phyloP scores from a whole-genome alignment of 2,113 vertebrate species.

The Donacobius atricapilla region DNA sequence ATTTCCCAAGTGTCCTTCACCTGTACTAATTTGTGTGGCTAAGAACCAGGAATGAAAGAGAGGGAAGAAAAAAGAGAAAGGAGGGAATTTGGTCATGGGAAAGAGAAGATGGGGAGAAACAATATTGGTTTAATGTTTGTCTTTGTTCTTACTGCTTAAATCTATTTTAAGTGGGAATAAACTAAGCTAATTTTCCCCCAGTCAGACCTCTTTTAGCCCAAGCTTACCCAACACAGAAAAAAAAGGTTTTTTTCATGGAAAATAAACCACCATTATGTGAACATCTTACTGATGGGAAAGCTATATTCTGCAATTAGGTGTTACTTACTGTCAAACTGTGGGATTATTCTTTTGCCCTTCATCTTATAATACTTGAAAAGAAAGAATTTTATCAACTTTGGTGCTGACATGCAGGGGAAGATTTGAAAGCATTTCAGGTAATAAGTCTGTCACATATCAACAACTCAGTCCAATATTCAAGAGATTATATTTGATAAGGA shows the following conservation, averaged over 20 bases:
- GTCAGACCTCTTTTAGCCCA: neutral
- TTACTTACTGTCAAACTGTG: neutral
- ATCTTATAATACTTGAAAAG: neutral
- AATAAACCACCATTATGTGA: neutral
- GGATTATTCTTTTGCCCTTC: neutral
- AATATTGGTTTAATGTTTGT: neutral
- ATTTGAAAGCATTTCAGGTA: neutral
- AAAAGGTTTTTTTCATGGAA: neutral
- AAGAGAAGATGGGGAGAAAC: neutral
- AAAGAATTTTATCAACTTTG: neutral
- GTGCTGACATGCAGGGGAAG: neutral
- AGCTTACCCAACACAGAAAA: neutral
- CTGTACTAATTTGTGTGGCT: accelerated
- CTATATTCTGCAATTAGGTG: neutral
- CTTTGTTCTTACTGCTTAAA: neutral
- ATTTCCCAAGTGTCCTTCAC: accelerated
- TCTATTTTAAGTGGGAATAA: neutral
- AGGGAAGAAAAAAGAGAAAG: neutral
- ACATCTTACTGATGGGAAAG: neutral
- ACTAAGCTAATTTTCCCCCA: neutral
- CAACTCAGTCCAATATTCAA: neutral
- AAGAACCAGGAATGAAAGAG: neutral
- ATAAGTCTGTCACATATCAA: neutral
- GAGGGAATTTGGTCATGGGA: neutral
- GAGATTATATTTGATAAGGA: neutral